phyloP scores from a whole-genome alignment of 2,113 vertebrate genomes.

The Hemicordylus capensis region DNA sequence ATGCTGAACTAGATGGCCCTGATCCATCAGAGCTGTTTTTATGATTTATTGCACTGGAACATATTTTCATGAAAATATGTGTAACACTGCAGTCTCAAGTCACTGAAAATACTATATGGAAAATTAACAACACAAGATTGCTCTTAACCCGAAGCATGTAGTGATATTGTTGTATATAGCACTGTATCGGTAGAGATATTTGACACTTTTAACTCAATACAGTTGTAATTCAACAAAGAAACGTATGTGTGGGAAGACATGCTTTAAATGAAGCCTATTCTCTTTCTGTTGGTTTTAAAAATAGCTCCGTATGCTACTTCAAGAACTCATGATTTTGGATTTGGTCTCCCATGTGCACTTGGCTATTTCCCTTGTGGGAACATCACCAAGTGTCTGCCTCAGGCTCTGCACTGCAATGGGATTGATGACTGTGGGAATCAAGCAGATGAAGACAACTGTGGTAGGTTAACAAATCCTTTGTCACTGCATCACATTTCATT shows the following conservation, averaged over 20 bases:
- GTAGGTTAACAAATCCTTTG: conserved; percentile 73
- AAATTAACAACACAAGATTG: background rate
- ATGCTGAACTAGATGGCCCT: too few species aligned
- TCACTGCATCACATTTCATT: background rate
- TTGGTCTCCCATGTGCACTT: conserved; percentile 77
- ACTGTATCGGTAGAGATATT: background rate
- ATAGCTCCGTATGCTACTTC: conserved; percentile 69
- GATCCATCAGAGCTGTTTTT: too few species aligned
- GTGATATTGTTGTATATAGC: too few species aligned
- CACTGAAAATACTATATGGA: background rate
- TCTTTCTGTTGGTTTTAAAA: conserved; percentile 23
- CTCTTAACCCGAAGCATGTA: background rate
- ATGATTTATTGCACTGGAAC: background rate
- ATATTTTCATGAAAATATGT: background rate
- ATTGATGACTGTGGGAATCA: conserved; percentile 92
- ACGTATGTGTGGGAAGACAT: background rate
- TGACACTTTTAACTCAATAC: conserved; percentile 16
- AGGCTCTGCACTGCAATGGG: conserved; percentile 92
- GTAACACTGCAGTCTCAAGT: background rate
- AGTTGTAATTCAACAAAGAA: background rate
- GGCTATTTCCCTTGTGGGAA: conserved; percentile 96
- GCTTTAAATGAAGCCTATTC: background rate
- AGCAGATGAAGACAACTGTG: conserved; percentile 93
- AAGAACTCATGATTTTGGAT: conserved; percentile 72
- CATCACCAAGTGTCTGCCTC: conserved; percentile 88